These are phyloP conservation scores for Dendrolimus kikuchii DNA, from an alignment of 1,140 invertebrate genomes.

Conservation along the genomic window DNA sequence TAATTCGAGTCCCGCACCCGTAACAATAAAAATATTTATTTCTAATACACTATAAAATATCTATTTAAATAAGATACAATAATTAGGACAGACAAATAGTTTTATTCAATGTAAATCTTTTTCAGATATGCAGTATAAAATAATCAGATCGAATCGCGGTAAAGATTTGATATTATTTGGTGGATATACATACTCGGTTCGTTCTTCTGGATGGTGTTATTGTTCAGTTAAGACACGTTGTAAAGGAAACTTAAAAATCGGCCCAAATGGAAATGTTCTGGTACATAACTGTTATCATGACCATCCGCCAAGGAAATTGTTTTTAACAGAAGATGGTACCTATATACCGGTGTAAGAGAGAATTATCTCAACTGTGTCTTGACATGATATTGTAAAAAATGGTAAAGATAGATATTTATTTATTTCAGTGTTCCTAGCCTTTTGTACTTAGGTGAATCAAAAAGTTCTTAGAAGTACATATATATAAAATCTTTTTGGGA, in stretches of 20 bases:
- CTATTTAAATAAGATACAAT: no score
- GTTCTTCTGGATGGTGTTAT: neutral
- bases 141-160: constrained; percentile 8
- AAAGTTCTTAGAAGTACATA: no score
- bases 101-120: constrained; percentile 2
- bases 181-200: constrained; percentile 7
- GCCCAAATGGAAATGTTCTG: neutral
- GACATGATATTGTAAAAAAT: no score
- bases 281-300: neutral
- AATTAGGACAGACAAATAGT: neutral
- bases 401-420: no score
- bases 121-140: constrained; percentile 1
- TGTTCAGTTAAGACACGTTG: constrained; percentile 5
- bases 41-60: no score
- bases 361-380: no score
- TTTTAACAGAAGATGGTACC: neutral
- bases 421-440: no score
- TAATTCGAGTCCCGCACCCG: no score
- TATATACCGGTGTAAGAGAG: neutral
- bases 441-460: no score
- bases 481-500: no score
- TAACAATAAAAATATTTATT: no score
- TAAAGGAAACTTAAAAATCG: constrained; percentile 4
- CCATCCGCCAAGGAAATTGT: neutral
- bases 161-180: constrained; percentile 7